Evolutionary conservation across 2,888 invertebrate genomes (phyloP), one percentile per base, ranked within the genome.

Genomic region (Taphrorychus bicolor): DNA sequence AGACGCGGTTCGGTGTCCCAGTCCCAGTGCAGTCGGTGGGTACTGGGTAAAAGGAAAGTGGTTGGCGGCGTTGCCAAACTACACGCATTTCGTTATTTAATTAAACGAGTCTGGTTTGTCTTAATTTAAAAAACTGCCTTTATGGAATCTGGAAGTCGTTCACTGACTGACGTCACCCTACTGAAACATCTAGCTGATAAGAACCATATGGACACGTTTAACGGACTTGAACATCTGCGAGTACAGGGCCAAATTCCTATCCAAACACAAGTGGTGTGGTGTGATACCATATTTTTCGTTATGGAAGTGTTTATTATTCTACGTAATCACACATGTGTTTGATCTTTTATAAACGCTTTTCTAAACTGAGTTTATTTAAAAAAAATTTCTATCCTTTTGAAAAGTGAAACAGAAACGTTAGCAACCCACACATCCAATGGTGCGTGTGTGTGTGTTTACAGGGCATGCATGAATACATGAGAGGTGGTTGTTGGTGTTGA

Each of bases 41-140:
- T 53, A n/a, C n/a, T n/a, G n/a, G n/a, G n/a, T n/a, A n/a, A 54
- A 53, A 54, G 61, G 52, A 64, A 58, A 64, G 64, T 58, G 32
- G 11, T 32, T 11, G 32, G 32, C 32, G 32, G 2, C 11, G 32
- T 32, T 32, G 32, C 32, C 32, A 32, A 11, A n/a, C n/a, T n/a
- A n/a, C n/a, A n/a, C n/a, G n/a, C n/a, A n/a, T n/a, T n/a, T n/a
- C n/a, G n/a, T n/a, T n/a, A n/a, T n/a, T n/a, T n/a, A n/a, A n/a
- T n/a, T n/a, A n/a, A n/a, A n/a, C n/a, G n/a, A n/a, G n/a, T n/a
- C n/a, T n/a, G n/a, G n/a, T n/a, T n/a, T n/a, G n/a, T n/a, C n/a
- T n/a, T n/a, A 32, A 32, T 9, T 32, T 3, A 32, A 32, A 32
- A 1, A 3, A 32, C 32, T 32, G 32, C 32, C 32, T 32, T 32